These are phyloP conservation scores for Pinctada fucata DNA, from an alignment of 2,888 invertebrate species.

Conservation along the genomic window DNA sequence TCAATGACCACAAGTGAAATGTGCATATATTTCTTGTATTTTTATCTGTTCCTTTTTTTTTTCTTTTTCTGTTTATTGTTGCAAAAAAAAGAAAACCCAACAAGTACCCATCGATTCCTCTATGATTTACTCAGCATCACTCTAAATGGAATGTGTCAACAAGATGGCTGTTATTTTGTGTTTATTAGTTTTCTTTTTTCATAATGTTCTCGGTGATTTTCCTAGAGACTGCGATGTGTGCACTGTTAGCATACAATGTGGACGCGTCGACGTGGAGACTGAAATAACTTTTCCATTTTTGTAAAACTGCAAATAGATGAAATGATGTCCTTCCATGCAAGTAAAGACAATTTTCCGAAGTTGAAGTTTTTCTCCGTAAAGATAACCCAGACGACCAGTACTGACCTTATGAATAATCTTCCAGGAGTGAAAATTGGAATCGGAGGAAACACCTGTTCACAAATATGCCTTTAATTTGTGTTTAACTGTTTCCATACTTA, in stretches of 20 bases:
- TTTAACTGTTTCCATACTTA: too few species aligned
- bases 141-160: background rate
- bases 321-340: background rate
- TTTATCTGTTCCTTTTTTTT: background rate
- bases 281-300: background rate
- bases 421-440: constrained; percentile 1
- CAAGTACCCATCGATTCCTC: background rate
- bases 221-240: background rate
- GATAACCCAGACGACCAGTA: background rate
- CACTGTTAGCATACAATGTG: background rate
- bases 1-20: too few species aligned
- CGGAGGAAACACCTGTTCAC: background rate
- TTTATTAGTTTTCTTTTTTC: too few species aligned
- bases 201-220: background rate
- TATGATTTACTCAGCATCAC: background rate
- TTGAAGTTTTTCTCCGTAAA: background rate
- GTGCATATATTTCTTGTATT: too few species aligned
- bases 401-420: background rate
- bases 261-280: background rate
- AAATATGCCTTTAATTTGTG: too few species aligned
- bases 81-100: background rate
- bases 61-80: background rate
- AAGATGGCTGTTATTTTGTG: background rate
- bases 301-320: background rate
- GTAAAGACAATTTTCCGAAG: background rate